These are phyloP conservation scores for Heliconius sara DNA, from an alignment of 2,888 invertebrate genomes.

Conservation along the genomic window DNA sequence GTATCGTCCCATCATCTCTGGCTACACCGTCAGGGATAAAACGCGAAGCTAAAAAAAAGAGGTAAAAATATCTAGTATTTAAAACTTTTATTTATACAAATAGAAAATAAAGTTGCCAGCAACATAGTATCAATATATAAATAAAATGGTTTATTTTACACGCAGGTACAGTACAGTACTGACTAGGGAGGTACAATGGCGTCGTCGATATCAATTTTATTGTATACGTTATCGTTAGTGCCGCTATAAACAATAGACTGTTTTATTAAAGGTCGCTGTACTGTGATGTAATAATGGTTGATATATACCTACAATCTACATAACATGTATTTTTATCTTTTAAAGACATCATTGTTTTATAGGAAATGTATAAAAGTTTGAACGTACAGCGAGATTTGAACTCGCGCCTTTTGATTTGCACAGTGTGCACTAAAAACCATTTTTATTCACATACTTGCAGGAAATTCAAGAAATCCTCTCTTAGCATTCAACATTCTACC, in stretches of 20 bases:
- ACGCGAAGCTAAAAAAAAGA: too few species aligned
- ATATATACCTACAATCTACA: not conserved
- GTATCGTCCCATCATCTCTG: too few species aligned
- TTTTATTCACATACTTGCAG: too few species aligned
- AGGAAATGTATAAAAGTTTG: too few species aligned
- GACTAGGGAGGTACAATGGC: not conserved
- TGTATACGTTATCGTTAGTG: slow-evolving; percentile 13
- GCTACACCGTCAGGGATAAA: too few species aligned
- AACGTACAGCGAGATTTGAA: too few species aligned
- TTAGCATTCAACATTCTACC: too few species aligned
- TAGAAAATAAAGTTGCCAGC: not conserved
- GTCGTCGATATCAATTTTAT: slow-evolving; percentile 23
- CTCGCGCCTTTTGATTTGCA: too few species aligned
- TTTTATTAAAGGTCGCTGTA: slow-evolving; percentile 25
- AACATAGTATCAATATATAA: not conserved
- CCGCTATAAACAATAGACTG: slow-evolving; percentile 18
- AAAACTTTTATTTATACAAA: not conserved
- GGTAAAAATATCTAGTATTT: not conserved
- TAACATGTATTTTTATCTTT: not conserved
- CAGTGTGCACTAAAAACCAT: too few species aligned
- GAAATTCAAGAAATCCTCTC: too few species aligned
- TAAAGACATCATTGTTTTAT: too few species aligned
- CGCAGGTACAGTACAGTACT: not conserved
- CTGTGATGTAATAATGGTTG: slow-evolving; percentile 1
- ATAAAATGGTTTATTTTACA: not conserved